Conservation (phyloP, 2,888 invertebrate genomes). For the Ochropleura plecta region DNA sequence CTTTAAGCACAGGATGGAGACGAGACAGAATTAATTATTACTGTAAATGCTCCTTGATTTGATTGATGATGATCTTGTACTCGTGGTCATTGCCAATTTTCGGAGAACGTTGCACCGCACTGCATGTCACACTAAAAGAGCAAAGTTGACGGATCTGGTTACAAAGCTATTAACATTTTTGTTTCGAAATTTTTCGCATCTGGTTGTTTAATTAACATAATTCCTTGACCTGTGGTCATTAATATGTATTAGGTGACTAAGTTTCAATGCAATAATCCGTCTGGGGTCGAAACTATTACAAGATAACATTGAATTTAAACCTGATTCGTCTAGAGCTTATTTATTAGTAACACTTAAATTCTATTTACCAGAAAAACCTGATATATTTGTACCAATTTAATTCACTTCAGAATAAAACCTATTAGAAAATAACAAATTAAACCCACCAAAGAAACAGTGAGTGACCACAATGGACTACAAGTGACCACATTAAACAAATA, state of each 20-base stretch:
- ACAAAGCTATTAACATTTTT: neutral
- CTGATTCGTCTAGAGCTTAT: neutral
- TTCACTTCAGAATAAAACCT: slow-evolving; percentile 1
- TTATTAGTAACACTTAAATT: neutral
- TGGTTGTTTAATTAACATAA: slow-evolving; percentile 17
- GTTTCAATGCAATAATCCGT: slow-evolving; percentile 7
- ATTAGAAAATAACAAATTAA: slow-evolving; percentile 29
- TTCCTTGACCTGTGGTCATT: slow-evolving; percentile 30
- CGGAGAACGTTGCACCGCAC: slow-evolving; percentile 33
- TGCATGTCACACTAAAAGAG: neutral
- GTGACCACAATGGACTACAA: slow-evolving; percentile 46
- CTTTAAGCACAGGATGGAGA: slow-evolving; percentile 57
- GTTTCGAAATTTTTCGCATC: slow-evolving; percentile 3
- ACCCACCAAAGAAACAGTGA: slow-evolving; percentile 57
- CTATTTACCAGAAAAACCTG: neutral
- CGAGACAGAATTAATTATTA: slow-evolving; percentile 61
- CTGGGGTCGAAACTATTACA: neutral
- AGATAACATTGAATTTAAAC: slow-evolving; percentile 12
- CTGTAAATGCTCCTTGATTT: slow-evolving; percentile 47
- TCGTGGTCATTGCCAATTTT: slow-evolving; percentile 47
- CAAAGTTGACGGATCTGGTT: neutral
- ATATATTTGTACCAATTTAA: neutral
- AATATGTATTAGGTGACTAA: slow-evolving; percentile 34
- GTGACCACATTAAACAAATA: slow-evolving; percentile 28
- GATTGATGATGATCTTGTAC: slow-evolving; percentile 45